Percentiles rank a stretch among this genome's conserved stretches.
Evolutionary conservation across 2,888 invertebrate genomes (phyloP).

Genomic region (Ophion obscuratus): DNA sequence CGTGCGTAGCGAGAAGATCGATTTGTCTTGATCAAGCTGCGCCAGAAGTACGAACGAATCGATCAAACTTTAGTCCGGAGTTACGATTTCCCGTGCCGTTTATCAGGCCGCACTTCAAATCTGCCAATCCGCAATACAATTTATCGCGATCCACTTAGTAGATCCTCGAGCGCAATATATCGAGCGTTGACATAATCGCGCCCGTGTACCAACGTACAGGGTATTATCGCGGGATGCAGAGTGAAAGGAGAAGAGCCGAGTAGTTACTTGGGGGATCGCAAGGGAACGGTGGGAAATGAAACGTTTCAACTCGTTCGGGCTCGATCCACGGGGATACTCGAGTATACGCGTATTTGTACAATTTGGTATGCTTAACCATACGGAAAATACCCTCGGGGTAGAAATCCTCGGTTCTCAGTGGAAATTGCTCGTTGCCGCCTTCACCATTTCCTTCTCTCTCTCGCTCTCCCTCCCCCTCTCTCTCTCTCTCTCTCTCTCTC

Average conservation of each 20-base stretch:
- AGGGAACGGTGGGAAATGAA: neutral
- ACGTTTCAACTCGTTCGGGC: neutral
- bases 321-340: neutral
- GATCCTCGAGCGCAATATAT: neutral
- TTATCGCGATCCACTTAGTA: neutral
- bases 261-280: neutral
- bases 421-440: conserved; percentile 29
- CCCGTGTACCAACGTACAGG: neutral
- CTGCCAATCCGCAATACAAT: neutral
- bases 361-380: neutral
- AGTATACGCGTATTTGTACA: neutral
- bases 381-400: conserved; percentile 12
- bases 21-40: neutral
- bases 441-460: neutral
- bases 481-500: conserved; percentile 2
- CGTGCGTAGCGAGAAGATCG: neutral
- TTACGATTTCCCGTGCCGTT: neutral
- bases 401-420: conserved; percentile 11
- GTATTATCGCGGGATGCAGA: neutral
- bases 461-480: neutral
- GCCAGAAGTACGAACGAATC: neutral
- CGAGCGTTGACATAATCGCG: neutral
- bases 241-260: neutral
- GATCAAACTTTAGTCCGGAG: neutral
- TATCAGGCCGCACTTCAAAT: neutral